Conservation (phyloP, 2,113 vertebrate species). For the Microtus montanus region DNA sequence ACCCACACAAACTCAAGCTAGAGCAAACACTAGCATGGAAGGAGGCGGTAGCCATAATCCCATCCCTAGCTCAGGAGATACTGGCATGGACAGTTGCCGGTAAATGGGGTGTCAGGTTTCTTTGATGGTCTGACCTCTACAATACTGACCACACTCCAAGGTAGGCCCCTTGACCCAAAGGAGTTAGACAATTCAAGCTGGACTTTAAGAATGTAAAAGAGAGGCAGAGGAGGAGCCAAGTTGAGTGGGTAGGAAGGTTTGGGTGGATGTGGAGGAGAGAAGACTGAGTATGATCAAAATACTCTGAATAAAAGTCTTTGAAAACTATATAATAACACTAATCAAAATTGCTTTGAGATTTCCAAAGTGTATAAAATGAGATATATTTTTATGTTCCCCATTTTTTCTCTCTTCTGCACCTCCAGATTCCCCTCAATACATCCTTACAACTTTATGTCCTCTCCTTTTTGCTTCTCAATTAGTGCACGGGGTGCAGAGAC, state of each 20-base stretch:
- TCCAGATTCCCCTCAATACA: not conserved
- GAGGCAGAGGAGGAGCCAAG: too few species aligned
- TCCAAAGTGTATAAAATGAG: not conserved
- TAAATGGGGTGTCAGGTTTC: not conserved
- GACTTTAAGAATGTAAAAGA: not conserved
- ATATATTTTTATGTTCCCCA: not conserved
- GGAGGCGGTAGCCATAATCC: not conserved
- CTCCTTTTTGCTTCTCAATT: not conserved
- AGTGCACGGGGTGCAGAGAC: not conserved
- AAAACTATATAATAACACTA: not conserved
- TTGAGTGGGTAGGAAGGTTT: not conserved
- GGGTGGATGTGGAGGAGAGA: not conserved
- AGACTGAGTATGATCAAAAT: not conserved
- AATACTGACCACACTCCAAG: not conserved
- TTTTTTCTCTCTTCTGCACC: not conserved
- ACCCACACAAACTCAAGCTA: not conserved
- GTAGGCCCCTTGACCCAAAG: too few species aligned
- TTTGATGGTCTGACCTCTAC: not conserved
- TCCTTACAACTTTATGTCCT: not conserved
- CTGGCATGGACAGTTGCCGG: not conserved
- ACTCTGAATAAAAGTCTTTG: not conserved
- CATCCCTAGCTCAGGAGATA: not conserved
- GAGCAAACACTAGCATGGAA: not conserved
- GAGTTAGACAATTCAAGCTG: not conserved
- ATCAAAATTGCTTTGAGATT: not conserved